phyloP scores from a whole-genome alignment of 2,888 invertebrate genomes.

The Podotricha telesiphe region DNA sequence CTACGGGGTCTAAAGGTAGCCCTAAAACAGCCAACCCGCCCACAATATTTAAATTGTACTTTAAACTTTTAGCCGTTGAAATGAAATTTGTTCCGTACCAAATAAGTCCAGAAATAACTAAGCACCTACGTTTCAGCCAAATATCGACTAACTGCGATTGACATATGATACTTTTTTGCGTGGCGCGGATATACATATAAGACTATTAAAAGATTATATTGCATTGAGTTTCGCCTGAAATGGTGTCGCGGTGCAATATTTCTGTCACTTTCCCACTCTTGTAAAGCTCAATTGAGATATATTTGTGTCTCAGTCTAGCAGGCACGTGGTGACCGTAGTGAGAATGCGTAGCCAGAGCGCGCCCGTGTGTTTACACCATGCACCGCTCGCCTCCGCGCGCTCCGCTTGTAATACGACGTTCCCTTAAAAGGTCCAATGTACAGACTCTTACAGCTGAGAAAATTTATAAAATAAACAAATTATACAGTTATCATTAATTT shows the following conservation, averaged over 20 bases:
- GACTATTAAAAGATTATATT: conserved; percentile 47
- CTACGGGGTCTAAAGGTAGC: conserved; percentile 45
- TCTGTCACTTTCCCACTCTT: conserved; percentile 53
- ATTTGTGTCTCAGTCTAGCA: conserved; percentile 52
- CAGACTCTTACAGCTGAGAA: background rate
- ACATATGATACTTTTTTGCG: conserved; percentile 39
- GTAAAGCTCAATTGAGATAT: conserved; percentile 35
- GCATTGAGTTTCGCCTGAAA: conserved; percentile 67
- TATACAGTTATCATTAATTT: too few species aligned
- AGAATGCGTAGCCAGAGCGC: too few species aligned
- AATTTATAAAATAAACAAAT: too few species aligned
- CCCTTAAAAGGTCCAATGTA: conserved; percentile 32
- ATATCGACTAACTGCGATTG: conserved; percentile 38
- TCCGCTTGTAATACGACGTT: conserved; percentile 13
- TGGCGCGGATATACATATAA: conserved; percentile 37
- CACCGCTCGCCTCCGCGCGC: too few species aligned
- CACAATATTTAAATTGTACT: conserved; percentile 72
- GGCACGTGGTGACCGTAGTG: conserved; percentile 27
- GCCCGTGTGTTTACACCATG: too few species aligned
- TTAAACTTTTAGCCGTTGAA: conserved; percentile 72
- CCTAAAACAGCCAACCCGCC: conserved; percentile 47
- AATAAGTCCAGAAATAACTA: conserved; percentile 69
- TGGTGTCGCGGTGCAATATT: conserved; percentile 68
- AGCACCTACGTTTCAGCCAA: conserved; percentile 31
- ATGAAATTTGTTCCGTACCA: conserved; percentile 75